Evolutionary conservation across 2,888 invertebrate species (phyloP), one percentile per base, ranked within the genome.

Genomic region (Caenorhabditis drosophilae): DNA sequence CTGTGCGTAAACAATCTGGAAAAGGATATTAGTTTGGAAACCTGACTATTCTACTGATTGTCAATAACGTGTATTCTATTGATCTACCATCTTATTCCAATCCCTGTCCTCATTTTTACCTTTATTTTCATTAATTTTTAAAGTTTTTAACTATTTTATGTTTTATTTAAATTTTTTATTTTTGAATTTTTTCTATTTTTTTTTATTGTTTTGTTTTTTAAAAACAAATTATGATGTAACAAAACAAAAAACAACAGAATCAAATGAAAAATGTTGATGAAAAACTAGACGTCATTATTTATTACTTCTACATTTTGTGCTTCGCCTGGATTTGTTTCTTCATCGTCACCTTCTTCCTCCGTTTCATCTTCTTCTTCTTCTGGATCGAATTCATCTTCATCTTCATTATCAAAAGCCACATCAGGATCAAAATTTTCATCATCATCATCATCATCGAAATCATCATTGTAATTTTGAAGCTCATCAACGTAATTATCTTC

Each of bases 1-100:
- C 64, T 1, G n/a, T 64, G 35, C 64, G 55, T 23, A 34, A 51
- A 36, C 58, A 58, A 44, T 45, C 64, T 35, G 58, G 64, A 27
- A 49, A 44, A 55, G 64, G 64, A 15, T 58, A 55, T 36, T 61
- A 45, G 49, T 6, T n/a, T 18, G 7, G n/a, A 38, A 38, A 38
- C 6, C n/a, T n/a, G n/a, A n/a, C n/a, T n/a, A n/a, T n/a, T n/a
- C n/a, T n/a, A n/a, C n/a, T n/a, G n/a, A n/a, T n/a, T n/a, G n/a
- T n/a, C n/a, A n/a, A n/a, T n/a, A n/a, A n/a, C n/a, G n/a, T n/a
- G n/a, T n/a, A n/a, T n/a, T n/a, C n/a, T n/a, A n/a, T n/a, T n/a
- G n/a, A n/a, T n/a, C n/a, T n/a, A n/a, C n/a, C n/a, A n/a, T n/a
- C n/a, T n/a, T n/a, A n/a, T n/a, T n/a, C n/a, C n/a, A n/a, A n/a